A percentile compares a stretch with the other conserved stretches of the same genome.
Conservation (phyloP, 2,888 invertebrate genomes). For the Anoncus sp. region DNA sequence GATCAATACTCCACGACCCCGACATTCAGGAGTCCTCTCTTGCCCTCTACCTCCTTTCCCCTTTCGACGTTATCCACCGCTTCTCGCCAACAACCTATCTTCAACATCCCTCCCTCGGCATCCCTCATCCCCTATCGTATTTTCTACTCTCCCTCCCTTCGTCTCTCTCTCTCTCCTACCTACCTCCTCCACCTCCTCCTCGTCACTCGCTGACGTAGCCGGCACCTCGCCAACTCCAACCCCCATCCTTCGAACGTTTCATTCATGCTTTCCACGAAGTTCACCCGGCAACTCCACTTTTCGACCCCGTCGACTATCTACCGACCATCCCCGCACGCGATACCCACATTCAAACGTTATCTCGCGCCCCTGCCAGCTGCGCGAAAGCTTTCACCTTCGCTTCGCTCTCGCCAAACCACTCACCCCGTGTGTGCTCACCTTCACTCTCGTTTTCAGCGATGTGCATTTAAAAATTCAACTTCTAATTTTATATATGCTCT, state of each 20-base stretch:
- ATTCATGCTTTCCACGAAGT: slow-evolving; percentile 77
- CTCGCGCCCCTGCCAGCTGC: slow-evolving; percentile 38
- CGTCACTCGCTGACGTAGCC: slow-evolving; percentile 64
- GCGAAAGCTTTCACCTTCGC: slow-evolving; percentile 55
- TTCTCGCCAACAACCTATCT: slow-evolving; percentile 37
- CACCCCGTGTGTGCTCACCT: slow-evolving; percentile 24
- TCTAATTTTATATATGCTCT: slow-evolving; percentile 32
- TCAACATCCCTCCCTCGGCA: slow-evolving; percentile 67
- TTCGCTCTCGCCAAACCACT: slow-evolving; percentile 35
- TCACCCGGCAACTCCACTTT: slow-evolving; percentile 62
- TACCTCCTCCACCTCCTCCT: slow-evolving; percentile 77
- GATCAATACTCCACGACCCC: slow-evolving; percentile 83
- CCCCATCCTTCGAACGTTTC: slow-evolving; percentile 73
- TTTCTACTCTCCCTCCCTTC: slow-evolving; percentile 59
- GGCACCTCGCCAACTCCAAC: slow-evolving; percentile 61
- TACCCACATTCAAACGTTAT: slow-evolving; percentile 17
- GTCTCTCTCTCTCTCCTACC: slow-evolving; percentile 60
- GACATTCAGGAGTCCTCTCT: slow-evolving; percentile 81
- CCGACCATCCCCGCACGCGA: slow-evolving; percentile 46
- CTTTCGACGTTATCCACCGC: slow-evolving; percentile 12
- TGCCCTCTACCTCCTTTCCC: slow-evolving; percentile 43
- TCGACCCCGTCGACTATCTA: slow-evolving; percentile 59
- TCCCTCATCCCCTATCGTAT: slow-evolving; percentile 77
- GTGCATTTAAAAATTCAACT: slow-evolving; percentile 11
- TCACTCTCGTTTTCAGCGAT: slow-evolving; percentile 44